Conservation (phyloP, 2,888 invertebrate genomes). For the Drosophila ezoana region DNA sequence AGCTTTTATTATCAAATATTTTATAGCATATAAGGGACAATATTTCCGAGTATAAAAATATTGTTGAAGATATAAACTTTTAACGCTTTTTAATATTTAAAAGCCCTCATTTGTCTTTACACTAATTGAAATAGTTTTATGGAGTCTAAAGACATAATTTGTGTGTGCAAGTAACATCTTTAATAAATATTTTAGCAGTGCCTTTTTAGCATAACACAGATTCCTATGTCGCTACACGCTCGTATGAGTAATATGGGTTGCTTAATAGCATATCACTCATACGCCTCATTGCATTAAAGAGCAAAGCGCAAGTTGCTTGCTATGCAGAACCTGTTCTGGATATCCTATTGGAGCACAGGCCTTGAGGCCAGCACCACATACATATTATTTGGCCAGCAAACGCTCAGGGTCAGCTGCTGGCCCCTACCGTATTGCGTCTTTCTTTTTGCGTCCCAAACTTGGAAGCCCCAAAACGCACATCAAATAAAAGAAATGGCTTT, state of each 20-base stretch:
- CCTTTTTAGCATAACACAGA: neutral
- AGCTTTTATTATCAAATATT: too few relatives aligned
- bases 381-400: slow-evolving; percentile 42
- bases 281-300: slow-evolving; percentile 30
- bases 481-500: slow-evolving; percentile 80
- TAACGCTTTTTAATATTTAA: neutral
- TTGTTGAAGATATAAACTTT: too few relatives aligned
- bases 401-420: slow-evolving; percentile 33
- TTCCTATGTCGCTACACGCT: neutral
- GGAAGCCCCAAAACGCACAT: slow-evolving; percentile 66
- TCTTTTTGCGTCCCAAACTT: slow-evolving; percentile 1
- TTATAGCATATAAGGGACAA: too few relatives aligned
- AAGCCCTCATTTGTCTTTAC: neutral
- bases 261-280: slow-evolving; percentile 45
- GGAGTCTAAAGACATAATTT: neutral
- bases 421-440: slow-evolving; percentile 16
- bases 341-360: slow-evolving; percentile 28
- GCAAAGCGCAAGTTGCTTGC: slow-evolving; percentile 23
- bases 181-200: slow-evolving; percentile 31
- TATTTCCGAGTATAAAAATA: too few relatives aligned
- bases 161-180: neutral
- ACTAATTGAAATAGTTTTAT: neutral
- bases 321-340: slow-evolving; percentile 35
- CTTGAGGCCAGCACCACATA: slow-evolving; percentile 35
- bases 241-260: slow-evolving; percentile 28